Percentiles rank a stretch among this genome's conserved stretches.
These are phyloP conservation scores for Heteropelma amictum DNA, from an alignment of 2,888 invertebrate species.

Conservation along the genomic window DNA sequence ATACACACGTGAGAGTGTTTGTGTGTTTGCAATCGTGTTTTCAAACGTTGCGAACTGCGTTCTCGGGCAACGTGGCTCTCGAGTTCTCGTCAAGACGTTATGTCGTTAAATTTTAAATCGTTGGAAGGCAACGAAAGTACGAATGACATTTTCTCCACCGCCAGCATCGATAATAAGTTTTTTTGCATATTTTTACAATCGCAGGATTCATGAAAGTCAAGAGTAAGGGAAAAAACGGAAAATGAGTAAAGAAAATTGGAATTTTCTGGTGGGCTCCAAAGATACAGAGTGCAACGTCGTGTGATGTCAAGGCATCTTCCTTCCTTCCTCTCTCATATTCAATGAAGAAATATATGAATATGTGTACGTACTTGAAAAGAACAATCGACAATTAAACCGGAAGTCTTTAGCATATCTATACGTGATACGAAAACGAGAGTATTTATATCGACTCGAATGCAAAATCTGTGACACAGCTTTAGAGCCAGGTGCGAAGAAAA, in stretches of 20 bases:
- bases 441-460: not conserved
- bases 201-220: too few relatives aligned
- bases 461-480: too few relatives aligned
- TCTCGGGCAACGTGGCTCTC: slow-evolving; percentile 18
- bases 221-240: too few relatives aligned
- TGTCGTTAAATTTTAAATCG: too few relatives aligned
- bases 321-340: not conserved
- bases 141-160: too few relatives aligned
- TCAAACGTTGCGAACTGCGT: slow-evolving; percentile 19
- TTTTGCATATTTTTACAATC: too few relatives aligned
- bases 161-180: too few relatives aligned
- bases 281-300: too few relatives aligned
- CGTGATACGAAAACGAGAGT: slow-evolving; percentile 41
- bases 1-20: not conserved
- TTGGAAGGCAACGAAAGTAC: too few relatives aligned
- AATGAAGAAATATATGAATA: slow-evolving; percentile 7
- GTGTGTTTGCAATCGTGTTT: slow-evolving; percentile 3
- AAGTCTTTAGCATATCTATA: slow-evolving; percentile 27
- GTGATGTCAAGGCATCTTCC: not conserved
- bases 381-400: slow-evolving; percentile 39
- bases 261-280: too few relatives aligned
- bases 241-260: too few relatives aligned
- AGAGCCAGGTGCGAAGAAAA: too few relatives aligned
- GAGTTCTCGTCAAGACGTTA: not conserved
- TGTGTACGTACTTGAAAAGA: not conserved